These are phyloP conservation scores for Xanthia icteritia DNA, from an alignment of 2,888 invertebrate genomes.

Conservation along the genomic window DNA sequence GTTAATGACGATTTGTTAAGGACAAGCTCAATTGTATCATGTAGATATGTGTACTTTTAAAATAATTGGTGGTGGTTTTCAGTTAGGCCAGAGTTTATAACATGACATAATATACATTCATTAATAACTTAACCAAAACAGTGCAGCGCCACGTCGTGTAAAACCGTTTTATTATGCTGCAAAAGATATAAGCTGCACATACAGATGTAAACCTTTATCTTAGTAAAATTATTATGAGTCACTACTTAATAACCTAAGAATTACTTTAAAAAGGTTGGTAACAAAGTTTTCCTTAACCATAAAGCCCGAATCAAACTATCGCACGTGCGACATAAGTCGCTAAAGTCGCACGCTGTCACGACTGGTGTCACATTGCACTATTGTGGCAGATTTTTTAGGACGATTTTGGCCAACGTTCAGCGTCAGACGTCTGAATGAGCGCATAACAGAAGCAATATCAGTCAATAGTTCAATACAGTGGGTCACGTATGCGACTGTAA, in stretches of 20 bases:
- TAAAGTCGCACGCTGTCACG: neutral
- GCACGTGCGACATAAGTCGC: neutral
- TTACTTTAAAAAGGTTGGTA: slow-evolving; percentile 50
- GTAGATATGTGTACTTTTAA: slow-evolving; percentile 11
- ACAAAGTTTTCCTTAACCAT: slow-evolving; percentile 50
- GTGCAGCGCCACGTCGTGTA: neutral
- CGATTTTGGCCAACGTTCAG: neutral
- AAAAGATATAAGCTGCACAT: slow-evolving; percentile 13
- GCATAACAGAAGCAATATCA: neutral
- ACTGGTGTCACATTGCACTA: neutral
- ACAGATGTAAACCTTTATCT: neutral
- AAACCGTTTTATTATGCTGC: slow-evolving; percentile 15
- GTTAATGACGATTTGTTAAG: slow-evolving; percentile 18
- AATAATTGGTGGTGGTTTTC: neutral
- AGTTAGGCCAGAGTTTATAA: slow-evolving; percentile 5
- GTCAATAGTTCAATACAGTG: too few species aligned
- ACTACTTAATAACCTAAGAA: slow-evolving; percentile 39
- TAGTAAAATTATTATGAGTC: slow-evolving; percentile 32
- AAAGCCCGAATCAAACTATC: slow-evolving; percentile 14
- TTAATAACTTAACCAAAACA: neutral
- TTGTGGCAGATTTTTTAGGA: neutral
- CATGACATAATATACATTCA: neutral
- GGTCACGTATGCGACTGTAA: neutral
- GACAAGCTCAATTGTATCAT: slow-evolving; percentile 14
- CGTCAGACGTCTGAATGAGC: neutral